Conservation (phyloP, 2,888 invertebrate species). For the Himalopsyche kuldschensis region DNA sequence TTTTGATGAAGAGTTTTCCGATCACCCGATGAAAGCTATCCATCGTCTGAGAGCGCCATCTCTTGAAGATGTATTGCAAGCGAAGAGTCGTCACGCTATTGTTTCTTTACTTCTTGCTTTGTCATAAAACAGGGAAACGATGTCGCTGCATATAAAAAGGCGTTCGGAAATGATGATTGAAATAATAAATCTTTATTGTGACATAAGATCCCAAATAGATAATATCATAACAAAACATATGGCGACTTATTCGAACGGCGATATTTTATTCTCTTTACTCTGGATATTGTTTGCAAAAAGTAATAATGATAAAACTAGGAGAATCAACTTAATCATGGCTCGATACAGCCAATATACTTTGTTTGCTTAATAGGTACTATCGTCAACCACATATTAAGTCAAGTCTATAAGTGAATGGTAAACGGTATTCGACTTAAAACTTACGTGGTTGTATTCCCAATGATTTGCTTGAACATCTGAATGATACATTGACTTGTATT, state of each 20-base stretch:
- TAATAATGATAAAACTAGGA: neutral
- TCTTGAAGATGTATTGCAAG: conserved; percentile 14
- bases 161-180: conserved; percentile 37
- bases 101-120: conserved; percentile 23
- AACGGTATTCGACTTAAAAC: too few relatives aligned
- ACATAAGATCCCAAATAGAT: conserved; percentile 30
- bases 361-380: too few relatives aligned
- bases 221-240: conserved; percentile 10
- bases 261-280: conserved; percentile 30
- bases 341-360: neutral
- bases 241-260: conserved; percentile 15
- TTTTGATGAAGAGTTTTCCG: neutral
- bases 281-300: neutral
- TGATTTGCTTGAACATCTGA: too few relatives aligned
- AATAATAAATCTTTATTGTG: conserved; percentile 38
- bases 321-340: neutral
- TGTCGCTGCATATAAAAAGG: conserved; percentile 35
- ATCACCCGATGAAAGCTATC: neutral
- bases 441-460: too few relatives aligned
- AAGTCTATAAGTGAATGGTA: too few relatives aligned
- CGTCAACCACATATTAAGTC: too few relatives aligned
- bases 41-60: neutral
- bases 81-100: conserved; percentile 18
- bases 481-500: too few relatives aligned
- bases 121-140: conserved; percentile 34